Evolutionary conservation across 2,888 invertebrate genomes (phyloP).

Genomic region (Andricus quercusramuli): DNA sequence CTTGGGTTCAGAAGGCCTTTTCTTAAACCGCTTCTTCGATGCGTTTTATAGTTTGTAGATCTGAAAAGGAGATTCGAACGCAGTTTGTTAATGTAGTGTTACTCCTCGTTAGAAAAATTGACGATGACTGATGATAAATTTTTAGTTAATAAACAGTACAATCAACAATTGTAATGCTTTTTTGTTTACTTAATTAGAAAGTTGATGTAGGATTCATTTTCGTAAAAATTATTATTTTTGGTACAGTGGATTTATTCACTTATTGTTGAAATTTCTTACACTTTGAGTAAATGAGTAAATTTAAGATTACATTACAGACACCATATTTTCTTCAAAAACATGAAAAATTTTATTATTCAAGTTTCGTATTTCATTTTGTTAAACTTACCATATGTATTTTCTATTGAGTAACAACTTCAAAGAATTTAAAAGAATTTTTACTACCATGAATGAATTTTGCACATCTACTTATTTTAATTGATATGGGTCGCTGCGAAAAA

Average conservation of each 20-base stretch:
- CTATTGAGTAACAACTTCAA: too few relatives aligned
- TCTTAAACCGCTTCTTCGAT: not conserved
- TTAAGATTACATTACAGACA: not conserved
- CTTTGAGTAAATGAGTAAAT: not conserved
- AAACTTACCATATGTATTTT: too few relatives aligned
- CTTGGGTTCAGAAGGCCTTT: not conserved
- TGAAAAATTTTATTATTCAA: not conserved
- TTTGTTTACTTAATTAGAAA: not conserved
- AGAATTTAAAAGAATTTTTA: too few relatives aligned
- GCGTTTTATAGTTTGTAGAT: not conserved
- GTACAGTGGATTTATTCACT: not conserved
- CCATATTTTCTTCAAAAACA: not conserved
- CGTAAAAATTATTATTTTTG: not conserved
- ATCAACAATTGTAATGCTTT: not conserved
- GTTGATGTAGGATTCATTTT: constrained; percentile 1
- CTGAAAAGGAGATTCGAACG: not conserved
- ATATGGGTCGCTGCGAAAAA: too few relatives aligned
- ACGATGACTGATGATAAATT: constrained; percentile 8
- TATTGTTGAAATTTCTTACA: not conserved
- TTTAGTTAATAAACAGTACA: constrained; percentile 1
- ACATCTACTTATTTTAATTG: not conserved
- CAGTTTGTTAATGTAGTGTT: not conserved
- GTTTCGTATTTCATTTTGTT: too few relatives aligned
- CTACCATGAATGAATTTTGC: not conserved
- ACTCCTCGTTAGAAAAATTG: constrained; percentile 3